Evolutionary conservation across 1,140 invertebrate genomes (phyloP).

Genomic region (Thaumetopoea pityocampa): DNA sequence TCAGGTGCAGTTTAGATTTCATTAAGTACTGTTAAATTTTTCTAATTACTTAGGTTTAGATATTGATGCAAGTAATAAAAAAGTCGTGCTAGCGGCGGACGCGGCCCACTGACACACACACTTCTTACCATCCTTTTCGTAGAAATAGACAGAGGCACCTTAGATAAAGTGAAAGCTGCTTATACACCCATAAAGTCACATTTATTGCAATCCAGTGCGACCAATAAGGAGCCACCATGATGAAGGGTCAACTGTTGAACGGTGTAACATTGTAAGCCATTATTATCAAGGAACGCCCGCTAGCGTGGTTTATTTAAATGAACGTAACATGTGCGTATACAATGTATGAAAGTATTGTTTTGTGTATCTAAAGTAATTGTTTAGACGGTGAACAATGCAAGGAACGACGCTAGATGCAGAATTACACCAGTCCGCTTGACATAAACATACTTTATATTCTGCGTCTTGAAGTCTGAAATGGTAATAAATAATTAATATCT

Average conservation of each 20-base stretch:
- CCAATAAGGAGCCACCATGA: conserved; percentile 41
- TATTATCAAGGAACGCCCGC: neutral
- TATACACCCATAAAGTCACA: conserved; percentile 63
- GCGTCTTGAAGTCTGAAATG: conserved; percentile 49
- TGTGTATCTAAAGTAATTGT: neutral
- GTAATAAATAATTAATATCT: neutral
- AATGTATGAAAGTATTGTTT: neutral
- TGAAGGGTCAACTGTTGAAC: conserved; percentile 22
- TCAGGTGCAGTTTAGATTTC: too few species aligned
- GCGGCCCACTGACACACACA: conserved; percentile 69
- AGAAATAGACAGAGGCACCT: conserved; percentile 66
- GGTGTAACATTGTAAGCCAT: conserved; percentile 12
- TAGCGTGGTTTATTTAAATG: conserved; percentile 6
- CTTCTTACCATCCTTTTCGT: conserved; percentile 71
- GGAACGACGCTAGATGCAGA: conserved; percentile 4
- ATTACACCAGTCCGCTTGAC: conserved; percentile 61
- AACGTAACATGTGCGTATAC: neutral
- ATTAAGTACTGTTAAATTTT: conserved; percentile 41
- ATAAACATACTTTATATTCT: conserved; percentile 60
- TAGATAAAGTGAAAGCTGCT: conserved; percentile 70
- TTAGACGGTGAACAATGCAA: conserved; percentile 1
- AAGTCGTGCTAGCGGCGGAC: conserved; percentile 57
- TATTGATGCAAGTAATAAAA: conserved; percentile 58
- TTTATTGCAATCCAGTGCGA: conserved; percentile 53
- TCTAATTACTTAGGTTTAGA: conserved; percentile 66